Evolutionary conservation across 2,797 vertebrate species (phyloP).

Genomic region (Danio tinwini): DNA sequence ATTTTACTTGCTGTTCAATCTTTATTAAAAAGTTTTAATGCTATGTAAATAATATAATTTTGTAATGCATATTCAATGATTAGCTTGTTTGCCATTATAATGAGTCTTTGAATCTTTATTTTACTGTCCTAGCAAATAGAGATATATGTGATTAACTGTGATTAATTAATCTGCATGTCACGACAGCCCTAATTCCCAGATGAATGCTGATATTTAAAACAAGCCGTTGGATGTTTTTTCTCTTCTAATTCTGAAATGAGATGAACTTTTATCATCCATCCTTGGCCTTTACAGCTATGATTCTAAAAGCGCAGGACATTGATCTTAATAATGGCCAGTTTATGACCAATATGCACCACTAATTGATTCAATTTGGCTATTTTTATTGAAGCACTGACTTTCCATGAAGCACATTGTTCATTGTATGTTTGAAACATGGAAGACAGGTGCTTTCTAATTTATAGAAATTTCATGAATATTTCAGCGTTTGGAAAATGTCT

Average conservation of each 20-base stretch:
- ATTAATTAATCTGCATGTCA: slow-evolving; percentile 11
- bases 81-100: background rate
- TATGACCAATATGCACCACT: slow-evolving; percentile 50
- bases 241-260: background rate
- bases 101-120: background rate
- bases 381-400: slow-evolving; percentile 50
- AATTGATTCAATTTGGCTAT: slow-evolving; percentile 52
- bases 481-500: slow-evolving; percentile 63
- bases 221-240: background rate
- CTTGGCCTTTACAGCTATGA: slow-evolving; percentile 37
- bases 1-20: background rate
- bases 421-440: slow-evolving; percentile 47
- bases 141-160: background rate
- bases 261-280: slow-evolving; percentile 46
- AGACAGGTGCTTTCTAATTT: slow-evolving; percentile 59
- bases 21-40: slow-evolving; percentile 1
- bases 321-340: slow-evolving; percentile 54
- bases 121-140: slow-evolving; percentile 1
- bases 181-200: background rate
- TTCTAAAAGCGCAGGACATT: slow-evolving; percentile 49
- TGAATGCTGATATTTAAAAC: slow-evolving; percentile 15
- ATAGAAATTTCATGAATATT: slow-evolving; percentile 65
- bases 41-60: background rate
- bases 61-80: background rate
- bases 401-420: slow-evolving; percentile 31